phyloP scores from a whole-genome alignment of 2,797 vertebrate species.

The Chelon auratus region DNA sequence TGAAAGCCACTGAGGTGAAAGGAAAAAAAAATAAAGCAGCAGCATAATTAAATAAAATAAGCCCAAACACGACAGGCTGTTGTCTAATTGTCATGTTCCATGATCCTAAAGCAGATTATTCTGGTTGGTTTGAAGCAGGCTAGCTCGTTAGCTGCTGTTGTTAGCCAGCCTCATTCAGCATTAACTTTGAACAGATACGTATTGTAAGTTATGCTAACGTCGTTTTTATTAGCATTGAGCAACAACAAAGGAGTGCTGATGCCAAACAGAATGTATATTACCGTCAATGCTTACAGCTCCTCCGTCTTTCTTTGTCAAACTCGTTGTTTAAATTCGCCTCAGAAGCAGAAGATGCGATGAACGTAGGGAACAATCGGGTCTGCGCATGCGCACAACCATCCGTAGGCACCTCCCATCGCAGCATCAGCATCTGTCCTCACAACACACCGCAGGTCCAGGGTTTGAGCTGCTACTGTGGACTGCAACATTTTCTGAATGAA shows the following conservation, averaged over 20 bases:
- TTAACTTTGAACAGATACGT: neutral
- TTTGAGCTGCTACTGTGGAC: neutral
- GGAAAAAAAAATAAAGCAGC: neutral
- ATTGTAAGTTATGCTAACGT: neutral
- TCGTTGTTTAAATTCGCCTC: constrained; percentile 12
- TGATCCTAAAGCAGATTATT: neutral
- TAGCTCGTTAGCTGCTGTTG: constrained; percentile 45
- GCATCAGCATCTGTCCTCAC: constrained; percentile 69
- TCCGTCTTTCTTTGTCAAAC: neutral
- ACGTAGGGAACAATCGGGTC: neutral
- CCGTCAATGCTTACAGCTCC: constrained; percentile 25
- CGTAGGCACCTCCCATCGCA: constrained; percentile 32
- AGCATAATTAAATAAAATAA: neutral
- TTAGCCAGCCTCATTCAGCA: constrained; percentile 14
- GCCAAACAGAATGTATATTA: rapidly evolving
- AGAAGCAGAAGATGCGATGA: constrained; percentile 53
- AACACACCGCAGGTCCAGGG: neutral
- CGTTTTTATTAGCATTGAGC: neutral
- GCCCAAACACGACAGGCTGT: neutral
- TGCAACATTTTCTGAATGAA: neutral
- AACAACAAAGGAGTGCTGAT: neutral
- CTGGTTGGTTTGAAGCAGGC: neutral
- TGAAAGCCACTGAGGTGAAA: neutral
- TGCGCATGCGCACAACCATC: constrained; percentile 64
- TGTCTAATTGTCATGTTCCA: neutral